Evolutionary conservation across 2,113 vertebrate genomes (phyloP), one percentile per base, ranked within the genome.

Genomic region (Cavia porcellus): DNA sequence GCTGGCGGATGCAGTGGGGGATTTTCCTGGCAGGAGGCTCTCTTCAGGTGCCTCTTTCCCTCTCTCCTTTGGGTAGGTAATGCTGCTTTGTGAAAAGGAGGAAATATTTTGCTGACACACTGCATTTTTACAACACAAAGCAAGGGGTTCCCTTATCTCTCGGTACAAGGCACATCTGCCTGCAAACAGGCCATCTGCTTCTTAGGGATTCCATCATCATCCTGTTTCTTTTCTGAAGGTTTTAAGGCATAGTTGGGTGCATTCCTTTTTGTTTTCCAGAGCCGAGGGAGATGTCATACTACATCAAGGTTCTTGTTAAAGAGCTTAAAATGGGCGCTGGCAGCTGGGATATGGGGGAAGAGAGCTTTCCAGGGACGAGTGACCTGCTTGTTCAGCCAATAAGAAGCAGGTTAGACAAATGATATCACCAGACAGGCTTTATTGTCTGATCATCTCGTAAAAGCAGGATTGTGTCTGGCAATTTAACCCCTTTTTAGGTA

Each of bases 301-400:
- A 32, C 25, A 89, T 95, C 75, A 92, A 90, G 45, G 83, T 64
- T 96, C 88, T 90, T 97, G 45, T 79, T 19, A 66, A 96, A 83
- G 70, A 96, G 88, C 82, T 96, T 97, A 95, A 97, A 95, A 95
- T 95, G 85, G 94, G 95, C 20, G 4, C 85, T 97, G 85, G 94
- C 96, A 96, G 97, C 97, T 98, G 97, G 91, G 24, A 47, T 89
- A 66, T 96, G 55, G 72, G 52, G 52, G 38, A 77, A 89, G 72
- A 96, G 85, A 96, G 95, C 96, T 98, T 98, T 98, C 96, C 86
- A 95, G 96, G 96, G 92, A 97, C 94, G 75, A 96, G 82, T 95
- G 96, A 95, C 97, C 96, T 84, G 94, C 86, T 95, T 92, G 94
- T 89, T 96, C 79, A 95, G 95, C 97, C 96, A 97, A 72, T 96